phyloP scores from a whole-genome alignment of 2,113 vertebrate genomes.

The Perca fluviatilis region DNA sequence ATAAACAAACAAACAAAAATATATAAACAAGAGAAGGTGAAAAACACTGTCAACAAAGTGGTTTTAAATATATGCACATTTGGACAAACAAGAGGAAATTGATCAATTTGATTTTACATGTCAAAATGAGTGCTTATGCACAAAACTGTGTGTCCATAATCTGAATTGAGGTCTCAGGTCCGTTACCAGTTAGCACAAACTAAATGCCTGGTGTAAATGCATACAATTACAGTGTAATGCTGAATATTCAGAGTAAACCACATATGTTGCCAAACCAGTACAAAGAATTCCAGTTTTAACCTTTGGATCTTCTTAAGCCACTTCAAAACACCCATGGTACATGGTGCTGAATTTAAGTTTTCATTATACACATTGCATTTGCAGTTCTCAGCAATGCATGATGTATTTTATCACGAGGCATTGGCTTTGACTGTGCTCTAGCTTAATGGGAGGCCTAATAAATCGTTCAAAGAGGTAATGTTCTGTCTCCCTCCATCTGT shows the following conservation, averaged over 20 bases:
- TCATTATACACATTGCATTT: conserved; percentile 26
- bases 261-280: background rate
- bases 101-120: too few relatives aligned
- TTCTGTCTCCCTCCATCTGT: conserved; percentile 50
- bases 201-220: background rate
- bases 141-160: background rate
- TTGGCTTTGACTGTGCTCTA: conserved; percentile 31
- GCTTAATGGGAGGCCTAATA: conserved; percentile 45
- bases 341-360: background rate
- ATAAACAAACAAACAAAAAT: background rate
- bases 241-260: background rate
- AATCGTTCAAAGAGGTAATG: conserved; percentile 45
- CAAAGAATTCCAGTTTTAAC: background rate
- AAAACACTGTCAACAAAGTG: background rate
- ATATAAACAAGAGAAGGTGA: background rate
- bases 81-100: background rate
- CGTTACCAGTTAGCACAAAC: conserved; percentile 1
- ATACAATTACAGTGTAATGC: background rate
- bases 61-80: background rate
- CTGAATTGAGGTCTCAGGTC: background rate
- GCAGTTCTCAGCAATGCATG: conserved; percentile 21
- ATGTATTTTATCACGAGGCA: conserved; percentile 10
- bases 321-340: background rate
- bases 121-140: background rate
- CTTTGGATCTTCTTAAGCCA: background rate